These are phyloP conservation scores for Eupeodes luniger DNA, from an alignment of 2,888 invertebrate species.

Conservation along the genomic window DNA sequence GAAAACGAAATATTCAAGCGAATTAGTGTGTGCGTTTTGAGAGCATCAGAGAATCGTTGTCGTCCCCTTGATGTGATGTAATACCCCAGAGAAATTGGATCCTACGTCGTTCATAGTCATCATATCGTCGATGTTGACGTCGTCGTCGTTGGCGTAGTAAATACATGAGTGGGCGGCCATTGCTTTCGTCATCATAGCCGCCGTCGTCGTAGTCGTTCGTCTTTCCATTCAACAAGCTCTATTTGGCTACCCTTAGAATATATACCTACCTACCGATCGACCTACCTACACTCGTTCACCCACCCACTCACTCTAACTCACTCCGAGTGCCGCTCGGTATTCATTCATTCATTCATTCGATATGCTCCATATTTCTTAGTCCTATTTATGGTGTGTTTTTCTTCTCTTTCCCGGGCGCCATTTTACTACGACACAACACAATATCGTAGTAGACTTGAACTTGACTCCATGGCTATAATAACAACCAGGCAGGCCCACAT, in stretches of 20 bases:
- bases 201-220: slow-evolving; percentile 26
- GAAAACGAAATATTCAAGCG: slow-evolving; percentile 20
- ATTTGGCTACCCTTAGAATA: slow-evolving; percentile 25
- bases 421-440: slow-evolving; percentile 43
- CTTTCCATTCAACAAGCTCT: slow-evolving; percentile 70
- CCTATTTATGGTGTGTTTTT: slow-evolving; percentile 69
- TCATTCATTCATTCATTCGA: slow-evolving; percentile 74
- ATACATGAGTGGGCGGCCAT: slow-evolving; percentile 63
- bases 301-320: slow-evolving; percentile 21
- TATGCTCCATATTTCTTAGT: slow-evolving; percentile 75
- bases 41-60: not conserved
- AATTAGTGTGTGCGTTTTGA: slow-evolving; percentile 45
- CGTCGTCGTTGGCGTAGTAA: slow-evolving; percentile 41
- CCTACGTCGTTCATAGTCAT: slow-evolving; percentile 39
- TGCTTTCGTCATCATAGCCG: slow-evolving; percentile 24
- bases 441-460: slow-evolving; percentile 75
- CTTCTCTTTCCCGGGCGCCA: slow-evolving; percentile 44
- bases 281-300: slow-evolving; percentile 34
- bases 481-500: slow-evolving; percentile 34
- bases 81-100: slow-evolving; percentile 58
- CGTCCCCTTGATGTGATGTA: slow-evolving; percentile 24
- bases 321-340: slow-evolving; percentile 29
- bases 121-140: slow-evolving; percentile 5
- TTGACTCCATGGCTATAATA: slow-evolving; percentile 72
- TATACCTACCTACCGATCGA: not conserved